phyloP scores from a whole-genome alignment of 1,140 invertebrate genomes.

The Rhopalosiphum maidis region DNA sequence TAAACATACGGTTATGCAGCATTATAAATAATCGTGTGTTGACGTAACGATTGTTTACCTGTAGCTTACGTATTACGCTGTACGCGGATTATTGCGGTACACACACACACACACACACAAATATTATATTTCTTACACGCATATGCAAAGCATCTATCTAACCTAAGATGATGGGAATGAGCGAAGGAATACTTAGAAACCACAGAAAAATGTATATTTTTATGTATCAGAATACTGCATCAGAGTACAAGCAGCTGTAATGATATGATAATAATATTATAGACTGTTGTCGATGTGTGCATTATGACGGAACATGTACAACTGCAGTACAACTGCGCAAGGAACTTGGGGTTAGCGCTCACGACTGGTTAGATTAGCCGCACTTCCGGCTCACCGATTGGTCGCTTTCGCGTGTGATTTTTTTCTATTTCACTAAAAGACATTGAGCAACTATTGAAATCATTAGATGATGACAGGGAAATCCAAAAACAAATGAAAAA shows the following conservation, averaged over 20 bases:
- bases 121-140: not conserved
- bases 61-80: not conserved
- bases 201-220: constrained; percentile 34
- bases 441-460: not conserved
- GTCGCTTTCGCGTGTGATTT: not conserved
- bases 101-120: not conserved
- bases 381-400: not conserved
- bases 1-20: not conserved
- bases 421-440: not conserved
- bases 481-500: not conserved
- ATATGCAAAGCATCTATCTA: not conserved
- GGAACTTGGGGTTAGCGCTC: not conserved
- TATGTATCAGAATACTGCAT: not conserved
- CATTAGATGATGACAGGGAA: not conserved
- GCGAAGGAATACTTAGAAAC: not conserved
- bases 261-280: not conserved
- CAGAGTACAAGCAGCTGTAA: not conserved
- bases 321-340: not conserved
- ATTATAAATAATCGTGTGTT: not conserved
- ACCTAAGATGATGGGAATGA: not conserved
- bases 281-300: not conserved
- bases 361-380: not conserved
- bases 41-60: constrained; percentile 21
- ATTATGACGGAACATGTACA: not conserved
- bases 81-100: not conserved